Evolutionary conservation across 1,140 invertebrate genomes (phyloP).

Genomic region (Drosophila ficusphila): DNA sequence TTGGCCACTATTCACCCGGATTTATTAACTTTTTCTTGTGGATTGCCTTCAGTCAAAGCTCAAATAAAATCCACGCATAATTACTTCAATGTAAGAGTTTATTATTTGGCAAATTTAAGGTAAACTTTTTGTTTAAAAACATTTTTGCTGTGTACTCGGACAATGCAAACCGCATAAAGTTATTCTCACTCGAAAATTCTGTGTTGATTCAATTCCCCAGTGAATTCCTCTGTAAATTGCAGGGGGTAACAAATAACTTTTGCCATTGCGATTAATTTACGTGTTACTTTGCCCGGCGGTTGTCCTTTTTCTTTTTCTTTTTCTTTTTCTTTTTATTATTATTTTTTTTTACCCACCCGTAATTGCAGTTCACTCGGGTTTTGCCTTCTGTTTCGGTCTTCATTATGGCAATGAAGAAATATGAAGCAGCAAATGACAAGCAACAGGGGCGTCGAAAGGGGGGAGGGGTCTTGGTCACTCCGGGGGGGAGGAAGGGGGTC

Average conservation of each 20-base stretch:
- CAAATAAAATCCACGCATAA: too few relatives aligned
- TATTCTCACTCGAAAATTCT: not conserved
- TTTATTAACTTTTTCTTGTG: too few relatives aligned
- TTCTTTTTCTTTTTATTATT: not conserved
- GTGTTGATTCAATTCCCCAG: not conserved
- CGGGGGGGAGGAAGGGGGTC: not conserved
- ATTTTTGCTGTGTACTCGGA: not conserved
- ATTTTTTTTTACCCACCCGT: not conserved
- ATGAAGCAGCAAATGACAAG: constrained; percentile 54
- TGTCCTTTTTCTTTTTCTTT: not conserved
- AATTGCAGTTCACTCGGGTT: not conserved
- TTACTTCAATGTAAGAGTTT: too few relatives aligned
- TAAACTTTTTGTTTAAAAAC: too few relatives aligned
- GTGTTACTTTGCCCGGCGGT: constrained; percentile 9
- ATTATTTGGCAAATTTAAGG: too few relatives aligned
- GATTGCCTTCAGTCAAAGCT: too few relatives aligned
- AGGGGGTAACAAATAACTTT: constrained; percentile 31
- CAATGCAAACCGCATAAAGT: not conserved
- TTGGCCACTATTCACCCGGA: not conserved
- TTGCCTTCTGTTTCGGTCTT: constrained; percentile 24
- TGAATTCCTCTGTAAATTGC: constrained; percentile 1
- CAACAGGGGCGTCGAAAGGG: constrained; percentile 24
- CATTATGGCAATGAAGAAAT: constrained; percentile 64
- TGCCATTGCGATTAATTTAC: constrained; percentile 38
- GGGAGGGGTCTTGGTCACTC: not conserved